Base-by-base conservation (phyloP, 2,888 invertebrate genomes). In the Hololepta plana region DNA sequence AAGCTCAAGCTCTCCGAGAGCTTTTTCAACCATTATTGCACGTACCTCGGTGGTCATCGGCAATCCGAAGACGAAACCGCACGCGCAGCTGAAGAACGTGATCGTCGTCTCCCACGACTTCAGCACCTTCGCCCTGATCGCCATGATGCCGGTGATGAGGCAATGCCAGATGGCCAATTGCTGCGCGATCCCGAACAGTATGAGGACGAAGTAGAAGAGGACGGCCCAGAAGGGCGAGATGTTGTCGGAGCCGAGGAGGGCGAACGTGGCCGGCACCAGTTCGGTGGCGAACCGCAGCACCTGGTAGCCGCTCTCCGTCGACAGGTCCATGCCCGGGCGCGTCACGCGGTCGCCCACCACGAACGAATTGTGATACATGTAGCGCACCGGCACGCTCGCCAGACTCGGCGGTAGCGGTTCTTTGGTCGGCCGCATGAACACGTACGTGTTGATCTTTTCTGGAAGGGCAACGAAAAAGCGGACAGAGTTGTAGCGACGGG, bases 81-180 rank as follows among this genome's bases (percentile, higher is more conserved):
- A 69, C 1, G 80, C 72, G 41, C 87, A 88, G 41, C 81, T 74
- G 40, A 80, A 69, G 49, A 82, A 80, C 0, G 81, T 80, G 32
- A 82, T 76, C 4, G 76, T 76, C 2, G 79, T 79, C 53, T 81
- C 77, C 79, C 80, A 81, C 1, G 72, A 62, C 39, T 70, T 67
- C 36, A 87, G 52, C 33, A 67, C 62, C 46, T 67, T 61, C n/a
- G 72, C 57, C 53, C 79, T 71, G 48, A 85, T 64, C 20, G 82
- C 64, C 67, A 85, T 69, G 26, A 88, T 65, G 3, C 84, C 82
- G 11, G 81, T 75, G 33, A 87, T 77, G 27, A 88, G 80, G 44
- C 82, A 82, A 47, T 87, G 84, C 88, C 88, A 88, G 45, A 88
- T 75, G 1, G 84, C 85, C 38, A 87, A 59, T 56, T 87, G 76